Conservation (phyloP, 2,113 vertebrate genomes). For the Opisthocomus hoazin region DNA sequence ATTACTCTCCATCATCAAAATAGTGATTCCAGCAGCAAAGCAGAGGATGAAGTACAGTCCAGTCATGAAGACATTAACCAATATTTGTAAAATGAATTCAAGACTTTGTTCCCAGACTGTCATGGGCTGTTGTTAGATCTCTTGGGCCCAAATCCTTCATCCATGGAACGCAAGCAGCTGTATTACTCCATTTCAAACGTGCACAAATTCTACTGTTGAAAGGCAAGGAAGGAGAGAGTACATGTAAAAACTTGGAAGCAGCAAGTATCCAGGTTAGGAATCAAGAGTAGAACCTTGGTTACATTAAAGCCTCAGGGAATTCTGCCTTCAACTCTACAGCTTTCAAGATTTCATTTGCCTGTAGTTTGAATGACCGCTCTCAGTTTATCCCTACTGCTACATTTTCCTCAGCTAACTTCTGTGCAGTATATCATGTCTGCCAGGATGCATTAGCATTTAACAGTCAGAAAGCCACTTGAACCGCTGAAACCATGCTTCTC, state of each 20-base stretch:
- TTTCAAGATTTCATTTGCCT: neutral
- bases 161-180: neutral
- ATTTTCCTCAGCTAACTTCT: neutral
- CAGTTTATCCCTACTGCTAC: neutral
- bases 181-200: neutral
- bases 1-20: neutral
- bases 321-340: neutral
- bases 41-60: neutral
- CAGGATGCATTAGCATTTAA: neutral
- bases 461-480: neutral
- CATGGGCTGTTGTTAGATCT: neutral
- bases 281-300: neutral
- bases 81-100: neutral
- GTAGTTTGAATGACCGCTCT: neutral
- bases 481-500: neutral
- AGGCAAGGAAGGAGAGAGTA: neutral
- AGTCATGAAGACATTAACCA: neutral
- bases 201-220: neutral
- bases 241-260: accelerated
- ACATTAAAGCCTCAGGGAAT: neutral
- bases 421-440: neutral
- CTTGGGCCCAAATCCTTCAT: neutral
- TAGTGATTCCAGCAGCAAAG: neutral
- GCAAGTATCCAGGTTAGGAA: neutral
- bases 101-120: neutral